Conservation (phyloP, 1,140 invertebrate genomes). For the Dryas iulia region DNA sequence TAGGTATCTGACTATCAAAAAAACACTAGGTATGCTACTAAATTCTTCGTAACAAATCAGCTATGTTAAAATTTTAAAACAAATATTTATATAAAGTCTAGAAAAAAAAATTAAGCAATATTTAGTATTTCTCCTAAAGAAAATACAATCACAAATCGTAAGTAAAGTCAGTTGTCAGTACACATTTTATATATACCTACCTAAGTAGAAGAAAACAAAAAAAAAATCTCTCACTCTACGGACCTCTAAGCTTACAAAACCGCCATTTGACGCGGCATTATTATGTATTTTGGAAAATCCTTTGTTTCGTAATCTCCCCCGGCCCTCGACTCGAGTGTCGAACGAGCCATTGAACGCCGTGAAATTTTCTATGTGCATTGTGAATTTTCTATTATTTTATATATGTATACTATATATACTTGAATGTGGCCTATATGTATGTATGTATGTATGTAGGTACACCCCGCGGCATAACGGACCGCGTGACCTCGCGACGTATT, state of each 20-base stretch:
- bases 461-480: not conserved
- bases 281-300: constrained; percentile 69
- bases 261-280: constrained; percentile 73
- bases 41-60: too few species aligned
- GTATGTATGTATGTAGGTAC: too few species aligned
- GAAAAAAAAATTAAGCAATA: too few species aligned
- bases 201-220: too few species aligned
- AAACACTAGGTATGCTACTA: too few species aligned
- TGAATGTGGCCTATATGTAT: too few species aligned
- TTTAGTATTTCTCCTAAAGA: not conserved
- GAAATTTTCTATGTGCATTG: constrained; percentile 9
- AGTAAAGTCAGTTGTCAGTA: not conserved
- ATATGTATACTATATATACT: not conserved
- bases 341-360: constrained; percentile 8
- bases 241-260: constrained; percentile 64
- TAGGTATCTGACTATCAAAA: too few species aligned
- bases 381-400: constrained; percentile 11
- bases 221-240: constrained; percentile 18
- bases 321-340: constrained; percentile 8
- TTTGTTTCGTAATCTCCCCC: constrained; percentile 1
- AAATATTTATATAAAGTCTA: too few species aligned
- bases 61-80: too few species aligned
- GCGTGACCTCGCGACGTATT: not conserved
- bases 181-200: too few species aligned
- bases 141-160: not conserved